Base-by-base conservation (phyloP, 2,888 invertebrate species). In the Nipponacmea schrenckii region DNA sequence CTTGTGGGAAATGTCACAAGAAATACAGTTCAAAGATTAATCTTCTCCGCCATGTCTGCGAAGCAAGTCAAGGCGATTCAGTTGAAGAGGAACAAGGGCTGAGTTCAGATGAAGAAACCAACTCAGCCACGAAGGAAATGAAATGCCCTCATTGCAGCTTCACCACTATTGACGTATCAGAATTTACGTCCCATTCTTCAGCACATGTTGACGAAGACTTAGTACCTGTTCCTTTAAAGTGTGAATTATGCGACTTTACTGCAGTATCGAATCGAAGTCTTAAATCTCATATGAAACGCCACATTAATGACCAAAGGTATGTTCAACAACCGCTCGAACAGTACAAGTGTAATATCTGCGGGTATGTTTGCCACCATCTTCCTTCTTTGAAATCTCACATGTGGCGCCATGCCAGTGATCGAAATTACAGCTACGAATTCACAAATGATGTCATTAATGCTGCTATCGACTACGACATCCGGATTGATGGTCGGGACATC, bases 381-480 rank as follows among this genome's bases (percentile, higher is more conserved):
- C 88, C 88, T 2, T 87, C 88, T 1, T 79, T 88, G 26, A 88
- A 88, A 75, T 87, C 87, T 1, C 88, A 88, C 79, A 87, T 88
- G 88, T 88, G 88, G 88, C 82, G 87, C 1, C 88, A 88, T 77
- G 86, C 88, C 24, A 84, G 84, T 65, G 86, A 87, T 69, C 79
- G 81, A 50, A 86, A 85, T 78, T 88, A 87, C 77, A 86, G 85
- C 75, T 88, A 88, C 66, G 83, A 85, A 74, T 81, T 84, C 70
- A 87, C 86, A 45, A 87, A 88, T 75, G 86, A 86, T 70, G 84
- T 86, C 63, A 88, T 88, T 69, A 88, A 87, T 74, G 85, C 86
- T 15, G 87, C 87, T 44, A 84, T 88, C 39, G 87, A 88, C 70
- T 85, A 84, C 74, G 86, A 86, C 72, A 79, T 81, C 39, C 79